Evolutionary conservation across 1,140 invertebrate genomes (phyloP).

Genomic region (Rhynchophorus ferrugineus): DNA sequence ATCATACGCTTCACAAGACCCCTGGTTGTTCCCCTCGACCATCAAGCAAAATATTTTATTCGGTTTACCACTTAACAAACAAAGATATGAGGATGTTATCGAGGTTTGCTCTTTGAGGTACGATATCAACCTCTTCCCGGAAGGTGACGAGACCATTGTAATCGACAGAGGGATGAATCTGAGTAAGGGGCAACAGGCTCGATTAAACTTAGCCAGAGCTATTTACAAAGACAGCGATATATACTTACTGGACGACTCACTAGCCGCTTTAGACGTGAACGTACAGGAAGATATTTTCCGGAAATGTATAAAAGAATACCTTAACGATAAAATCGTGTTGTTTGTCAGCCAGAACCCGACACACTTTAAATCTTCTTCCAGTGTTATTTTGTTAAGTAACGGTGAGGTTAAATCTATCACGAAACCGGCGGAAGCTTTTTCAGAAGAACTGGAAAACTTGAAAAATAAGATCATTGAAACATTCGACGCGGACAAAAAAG

Average conservation of each 20-base stretch:
- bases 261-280: conserved; percentile 75
- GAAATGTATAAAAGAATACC: conserved; percentile 59
- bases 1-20: conserved; percentile 62
- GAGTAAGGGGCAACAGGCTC: conserved; percentile 82
- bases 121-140: conserved; percentile 61
- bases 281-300: conserved; percentile 77
- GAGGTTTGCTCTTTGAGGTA: conserved; percentile 59
- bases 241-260: conserved; percentile 73
- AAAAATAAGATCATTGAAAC: background rate
- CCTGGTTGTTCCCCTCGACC: conserved; percentile 57
- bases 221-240: conserved; percentile 73
- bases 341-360: conserved; percentile 77
- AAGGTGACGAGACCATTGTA: conserved; percentile 71
- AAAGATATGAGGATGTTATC: conserved; percentile 29
- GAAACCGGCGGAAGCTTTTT: conserved; percentile 30
- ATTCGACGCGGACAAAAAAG: conserved; percentile 6
- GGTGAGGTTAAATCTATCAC: conserved; percentile 43
- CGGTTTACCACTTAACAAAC: conserved; percentile 37
- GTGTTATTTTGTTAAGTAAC: conserved; percentile 55
- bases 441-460: conserved; percentile 5
- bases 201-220: conserved; percentile 79
- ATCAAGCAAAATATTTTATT: conserved; percentile 58
- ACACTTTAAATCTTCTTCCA: conserved; percentile 69
- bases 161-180: conserved; percentile 72
- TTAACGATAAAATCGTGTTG: conserved; percentile 64